Base-by-base conservation (phyloP, 2,888 invertebrate genomes). In the Plagodis pulveraria region DNA sequence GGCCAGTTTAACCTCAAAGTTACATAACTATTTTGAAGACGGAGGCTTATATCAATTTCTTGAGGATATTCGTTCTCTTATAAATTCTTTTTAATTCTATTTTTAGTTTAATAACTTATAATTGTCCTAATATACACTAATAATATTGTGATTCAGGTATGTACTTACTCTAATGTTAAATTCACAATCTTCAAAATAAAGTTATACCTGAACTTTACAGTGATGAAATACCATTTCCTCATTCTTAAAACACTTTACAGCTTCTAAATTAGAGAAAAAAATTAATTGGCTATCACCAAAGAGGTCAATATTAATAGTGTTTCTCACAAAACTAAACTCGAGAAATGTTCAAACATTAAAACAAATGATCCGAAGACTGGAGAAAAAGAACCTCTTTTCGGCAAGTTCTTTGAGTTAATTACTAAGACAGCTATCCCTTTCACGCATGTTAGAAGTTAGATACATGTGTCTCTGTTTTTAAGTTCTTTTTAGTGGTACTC, bases 391-490 rank as follows among this genome's bases (percentile, higher is more conserved):
- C 82, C 80, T 76, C 84, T 84, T 90, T 90, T 91, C 91, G 91
- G 91, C 89, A 78, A 86, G 80, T 79, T 80, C 85, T 87, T 90
- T 88, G 88, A 83, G 87, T 86, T 91, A 89, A 91, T 91, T 91
- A 89, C 82, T 67, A 69, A 11, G 59, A 47, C 22, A 4, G 0
- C 60, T 61, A 40, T 74, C 73, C 59, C 68, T 62, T 63, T 74
- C 63, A 65, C 75, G 65, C 77, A 55, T 40, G n/a, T 40, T 6
- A 44, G 56, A 51, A 60, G 42, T 49, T 35, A 22, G 12, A 66
- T 77, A 65, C 36, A 34, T 50, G 63, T 54, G 42, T 78, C 80
- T 67, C 74, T 60, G 57, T 76, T 69, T 53, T 55, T 63, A 62
- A 56, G 57, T 63, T 65, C 70, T 51, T 69, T 71, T 63, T 67